Evolutionary conservation across 2,797 vertebrate species (phyloP), one percentile per base, ranked within the genome.

Genomic region (Rhinophrynus dorsalis): DNA sequence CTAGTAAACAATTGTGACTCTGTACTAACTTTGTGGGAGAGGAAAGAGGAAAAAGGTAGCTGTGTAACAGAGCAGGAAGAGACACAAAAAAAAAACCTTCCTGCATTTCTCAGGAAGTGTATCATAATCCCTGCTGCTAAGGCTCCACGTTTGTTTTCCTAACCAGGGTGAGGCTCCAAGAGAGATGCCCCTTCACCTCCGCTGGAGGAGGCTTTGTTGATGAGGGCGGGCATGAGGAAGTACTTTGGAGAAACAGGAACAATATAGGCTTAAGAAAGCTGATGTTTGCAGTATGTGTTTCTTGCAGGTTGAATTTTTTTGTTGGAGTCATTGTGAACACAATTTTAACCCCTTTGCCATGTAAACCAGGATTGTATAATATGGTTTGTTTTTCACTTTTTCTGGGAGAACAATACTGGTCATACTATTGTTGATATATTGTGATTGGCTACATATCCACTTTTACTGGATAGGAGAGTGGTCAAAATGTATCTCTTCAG

Each of bases 101-200:
- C 52, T 23, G 33, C 48, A 59, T 66, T 58, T 62, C 54, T 73
- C 69, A 65, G 69, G 69, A 73, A 73, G 50, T 66, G 54, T 73
- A 61, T 73, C 55, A 52, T 59, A 60, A 45, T 66, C 62, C 69
- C 69, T 54, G 62, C 69, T 66, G 69, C 57, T 73, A 18, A 73
- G 69, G 69, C 69, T 73, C 69, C 69, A 73, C 26, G 37, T 59
- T 66, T 73, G 69, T 73, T 73, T 73, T 73, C 55, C 44, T 73
- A 73, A 66, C 69, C 62, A 59, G 69, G 69, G 69, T 18, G 69
- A 73, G 69, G 52, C 62, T 73, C 62, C 62, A 48, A 13, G 9
- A 73, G 54, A 42, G 61, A 37, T 52, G 62, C 62, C 69, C 68
- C 62, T 58, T 73, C 69, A 66, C 69, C 69, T 58, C 55, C 26